These are phyloP conservation scores for Ifrita kowaldi DNA, from an alignment of 2,113 vertebrate genomes.

Conservation along the genomic window DNA sequence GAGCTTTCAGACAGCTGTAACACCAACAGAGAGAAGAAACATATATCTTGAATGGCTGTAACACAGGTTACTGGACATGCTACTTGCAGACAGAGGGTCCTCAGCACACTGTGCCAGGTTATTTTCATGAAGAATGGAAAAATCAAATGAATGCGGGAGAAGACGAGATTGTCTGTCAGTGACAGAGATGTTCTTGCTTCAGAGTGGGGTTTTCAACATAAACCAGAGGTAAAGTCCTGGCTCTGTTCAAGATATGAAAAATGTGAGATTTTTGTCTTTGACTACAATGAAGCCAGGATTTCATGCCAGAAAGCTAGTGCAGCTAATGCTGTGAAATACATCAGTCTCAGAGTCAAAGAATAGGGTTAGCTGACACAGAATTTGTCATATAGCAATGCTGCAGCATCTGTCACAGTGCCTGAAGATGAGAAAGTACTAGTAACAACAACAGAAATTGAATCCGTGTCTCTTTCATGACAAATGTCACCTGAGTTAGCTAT, in stretches of 20 bases:
- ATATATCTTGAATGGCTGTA: background rate
- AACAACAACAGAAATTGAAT: slow-evolving; percentile 49
- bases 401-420: background rate
- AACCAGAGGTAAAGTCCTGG: background rate
- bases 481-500: slow-evolving; percentile 14
- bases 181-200: background rate
- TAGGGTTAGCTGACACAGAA: background rate
- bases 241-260: background rate
- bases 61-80: background rate
- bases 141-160: background rate
- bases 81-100: background rate
- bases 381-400: background rate
- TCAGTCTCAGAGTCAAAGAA: background rate
- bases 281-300: background rate
- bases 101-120: background rate
- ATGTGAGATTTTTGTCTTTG: background rate
- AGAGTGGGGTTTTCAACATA: background rate
- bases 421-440: slow-evolving; percentile 12
- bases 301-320: background rate
- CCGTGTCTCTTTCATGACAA: slow-evolving; percentile 5
- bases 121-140: background rate
- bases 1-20: background rate
- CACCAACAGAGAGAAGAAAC: background rate
- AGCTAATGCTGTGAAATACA: background rate
- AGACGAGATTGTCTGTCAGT: background rate